A percentile compares a stretch with the other conserved stretches of the same genome.
Evolutionary conservation across 1,140 invertebrate genomes (phyloP).

Genomic region (Hermatobates lingyangjiaoensis): DNA sequence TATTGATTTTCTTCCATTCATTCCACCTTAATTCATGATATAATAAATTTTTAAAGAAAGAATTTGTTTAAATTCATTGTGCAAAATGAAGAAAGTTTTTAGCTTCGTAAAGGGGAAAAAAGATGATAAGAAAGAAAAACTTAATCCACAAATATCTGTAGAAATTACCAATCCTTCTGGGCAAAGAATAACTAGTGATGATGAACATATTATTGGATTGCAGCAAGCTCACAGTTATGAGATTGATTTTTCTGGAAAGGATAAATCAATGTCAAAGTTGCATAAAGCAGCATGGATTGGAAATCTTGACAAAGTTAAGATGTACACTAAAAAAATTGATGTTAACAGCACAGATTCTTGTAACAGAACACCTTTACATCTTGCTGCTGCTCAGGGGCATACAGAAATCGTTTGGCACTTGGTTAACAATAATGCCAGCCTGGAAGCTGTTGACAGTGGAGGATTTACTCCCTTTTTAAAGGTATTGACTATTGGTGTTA

Average conservation of each 20-base stretch:
- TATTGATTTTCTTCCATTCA: neutral
- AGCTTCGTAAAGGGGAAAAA: slow-evolving; percentile 22
- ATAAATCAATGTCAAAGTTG: slow-evolving; percentile 20
- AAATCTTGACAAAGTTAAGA: slow-evolving; percentile 20
- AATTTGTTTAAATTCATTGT: neutral
- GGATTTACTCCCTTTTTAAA: slow-evolving; percentile 22
- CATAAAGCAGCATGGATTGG: slow-evolving; percentile 22
- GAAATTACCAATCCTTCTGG: slow-evolving; percentile 17
- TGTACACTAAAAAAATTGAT: slow-evolving; percentile 18
- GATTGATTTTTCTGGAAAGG: slow-evolving; percentile 20
- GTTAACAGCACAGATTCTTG: slow-evolving; percentile 18
- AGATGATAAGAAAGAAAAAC: slow-evolving; percentile 18
- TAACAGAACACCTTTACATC: slow-evolving; percentile 20
- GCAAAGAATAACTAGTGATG: slow-evolving; percentile 15
- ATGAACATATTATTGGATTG: slow-evolving; percentile 15
- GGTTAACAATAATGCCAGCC: slow-evolving; percentile 19
- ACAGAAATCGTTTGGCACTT: slow-evolving; percentile 21
- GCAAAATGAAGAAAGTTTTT: slow-evolving; percentile 21
- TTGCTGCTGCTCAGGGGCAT: slow-evolving; percentile 21
- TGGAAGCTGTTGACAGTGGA: slow-evolving; percentile 19
- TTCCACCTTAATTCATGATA: neutral
- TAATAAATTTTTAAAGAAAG: neutral
- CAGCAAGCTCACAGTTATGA: slow-evolving; percentile 17
- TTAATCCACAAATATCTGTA: slow-evolving; percentile 14
- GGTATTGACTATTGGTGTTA: slow-evolving; percentile 12